These are phyloP conservation scores for Drosophila bocqueti DNA, from an alignment of 1,140 invertebrate species.

Conservation along the genomic window DNA sequence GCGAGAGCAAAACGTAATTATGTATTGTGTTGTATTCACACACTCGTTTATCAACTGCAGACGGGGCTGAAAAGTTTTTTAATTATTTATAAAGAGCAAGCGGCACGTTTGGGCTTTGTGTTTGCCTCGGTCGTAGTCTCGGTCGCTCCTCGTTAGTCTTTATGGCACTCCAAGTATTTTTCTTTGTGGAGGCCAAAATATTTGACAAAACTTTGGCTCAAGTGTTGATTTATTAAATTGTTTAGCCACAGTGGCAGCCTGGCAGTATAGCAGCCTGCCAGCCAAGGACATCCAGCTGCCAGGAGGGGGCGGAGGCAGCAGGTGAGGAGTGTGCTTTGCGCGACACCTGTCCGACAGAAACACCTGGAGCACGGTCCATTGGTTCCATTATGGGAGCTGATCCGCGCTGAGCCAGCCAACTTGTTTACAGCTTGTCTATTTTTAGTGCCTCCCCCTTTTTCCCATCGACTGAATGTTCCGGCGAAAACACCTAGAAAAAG, in stretches of 20 bases:
- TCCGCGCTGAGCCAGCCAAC: slow-evolving; percentile 38
- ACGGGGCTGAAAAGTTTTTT: slow-evolving; percentile 47
- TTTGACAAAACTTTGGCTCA: slow-evolving; percentile 48
- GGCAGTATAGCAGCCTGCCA: slow-evolving; percentile 13
- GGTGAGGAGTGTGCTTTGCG: slow-evolving; percentile 23
- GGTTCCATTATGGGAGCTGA: slow-evolving; percentile 45
- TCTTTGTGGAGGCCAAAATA: slow-evolving; percentile 44
- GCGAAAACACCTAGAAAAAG: slow-evolving; percentile 25
- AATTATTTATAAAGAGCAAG: slow-evolving; percentile 51
- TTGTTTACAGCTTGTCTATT: slow-evolving; percentile 49
- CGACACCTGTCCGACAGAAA: slow-evolving; percentile 42
- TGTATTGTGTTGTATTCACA: slow-evolving; percentile 47
- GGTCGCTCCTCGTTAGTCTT: neutral
- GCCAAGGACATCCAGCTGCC: slow-evolving; percentile 19
- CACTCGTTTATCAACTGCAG: slow-evolving; percentile 52
- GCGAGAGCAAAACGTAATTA: slow-evolving; percentile 37
- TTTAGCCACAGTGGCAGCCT: slow-evolving; percentile 19
- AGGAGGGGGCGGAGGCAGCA: neutral
- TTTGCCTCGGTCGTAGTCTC: slow-evolving; percentile 10
- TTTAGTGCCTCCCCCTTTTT: slow-evolving; percentile 28
- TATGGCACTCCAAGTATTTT: slow-evolving; percentile 38
- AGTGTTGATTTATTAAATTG: slow-evolving; percentile 57
- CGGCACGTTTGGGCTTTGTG: slow-evolving; percentile 44
- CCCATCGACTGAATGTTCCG: slow-evolving; percentile 15
- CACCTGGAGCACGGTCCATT: slow-evolving; percentile 50